Conservation (phyloP, 2,797 vertebrate genomes). For the Bradypodion ventrale region DNA sequence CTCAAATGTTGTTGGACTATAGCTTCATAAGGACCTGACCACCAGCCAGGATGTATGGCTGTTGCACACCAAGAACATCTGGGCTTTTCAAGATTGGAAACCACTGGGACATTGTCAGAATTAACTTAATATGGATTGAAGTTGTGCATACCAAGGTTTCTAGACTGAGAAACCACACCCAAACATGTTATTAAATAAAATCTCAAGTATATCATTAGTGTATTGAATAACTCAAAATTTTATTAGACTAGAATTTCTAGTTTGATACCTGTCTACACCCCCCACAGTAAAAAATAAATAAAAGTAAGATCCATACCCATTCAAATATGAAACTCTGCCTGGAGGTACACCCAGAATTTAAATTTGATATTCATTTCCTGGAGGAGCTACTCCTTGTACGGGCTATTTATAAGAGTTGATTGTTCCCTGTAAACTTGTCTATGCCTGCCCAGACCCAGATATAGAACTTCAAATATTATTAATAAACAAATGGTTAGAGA, state of each 20-base stretch:
- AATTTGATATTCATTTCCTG: slow-evolving; percentile 21
- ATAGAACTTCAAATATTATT: background rate
- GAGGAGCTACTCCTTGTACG: background rate
- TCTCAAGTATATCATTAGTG: background rate
- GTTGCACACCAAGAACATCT: background rate
- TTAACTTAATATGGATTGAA: too few species aligned
- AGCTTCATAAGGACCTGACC: background rate
- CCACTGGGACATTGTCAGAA: background rate
- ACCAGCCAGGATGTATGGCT: background rate
- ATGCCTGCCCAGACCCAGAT: slow-evolving; percentile 3
- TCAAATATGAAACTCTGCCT: background rate
- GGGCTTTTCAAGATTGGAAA: background rate
- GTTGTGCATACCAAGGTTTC: background rate
- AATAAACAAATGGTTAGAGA: background rate
- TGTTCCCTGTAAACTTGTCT: slow-evolving; percentile 11
- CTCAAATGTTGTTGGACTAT: background rate
- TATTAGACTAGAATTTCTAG: slow-evolving; percentile 10
- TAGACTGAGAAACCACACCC: background rate
- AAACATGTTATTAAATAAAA: background rate
- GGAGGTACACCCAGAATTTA: background rate
- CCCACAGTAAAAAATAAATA: background rate
- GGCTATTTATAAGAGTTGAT: slow-evolving; percentile 14
- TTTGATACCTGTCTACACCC: background rate
- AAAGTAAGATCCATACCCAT: background rate
- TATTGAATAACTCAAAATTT: background rate